Conservation (phyloP, 2,797 vertebrate genomes). For the Phataginus tetradactyla region DNA sequence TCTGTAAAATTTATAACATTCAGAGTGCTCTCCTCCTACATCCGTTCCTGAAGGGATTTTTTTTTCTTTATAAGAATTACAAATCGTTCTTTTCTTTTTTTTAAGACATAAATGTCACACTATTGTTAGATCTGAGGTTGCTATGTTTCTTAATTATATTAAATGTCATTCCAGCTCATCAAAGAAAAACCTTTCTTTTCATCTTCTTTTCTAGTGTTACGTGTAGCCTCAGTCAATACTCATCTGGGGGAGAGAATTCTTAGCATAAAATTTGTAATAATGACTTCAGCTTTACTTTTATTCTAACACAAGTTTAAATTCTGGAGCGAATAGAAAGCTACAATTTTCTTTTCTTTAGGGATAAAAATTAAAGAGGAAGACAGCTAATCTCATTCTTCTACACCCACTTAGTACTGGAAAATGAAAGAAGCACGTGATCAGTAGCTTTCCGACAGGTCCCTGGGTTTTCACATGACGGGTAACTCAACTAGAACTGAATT, state of each 20-base stretch:
- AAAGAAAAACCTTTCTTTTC: background rate
- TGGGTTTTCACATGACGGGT: background rate
- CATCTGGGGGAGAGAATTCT: background rate
- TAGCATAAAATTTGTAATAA: background rate
- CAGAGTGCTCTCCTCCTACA: background rate
- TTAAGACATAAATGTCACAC: background rate
- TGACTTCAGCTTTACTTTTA: constrained; percentile 31
- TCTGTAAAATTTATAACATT: background rate
- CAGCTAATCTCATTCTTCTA: background rate
- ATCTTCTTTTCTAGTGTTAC: background rate
- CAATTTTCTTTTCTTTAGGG: background rate
- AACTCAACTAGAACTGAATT: background rate
- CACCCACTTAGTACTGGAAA: background rate
- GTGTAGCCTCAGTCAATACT: background rate
- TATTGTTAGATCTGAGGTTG: constrained; percentile 40
- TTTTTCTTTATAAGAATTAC: background rate
- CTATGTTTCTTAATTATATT: constrained; percentile 31
- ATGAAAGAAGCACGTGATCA: background rate
- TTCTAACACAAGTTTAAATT: background rate
- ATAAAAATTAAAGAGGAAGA: background rate
- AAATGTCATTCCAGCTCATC: constrained; percentile 38
- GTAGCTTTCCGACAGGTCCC: background rate
- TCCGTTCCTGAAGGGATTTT: background rate
- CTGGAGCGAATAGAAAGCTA: background rate
- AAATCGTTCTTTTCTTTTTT: background rate